Evolutionary conservation across 92 coral and sea anemone genomes (phyloP), one percentile per base, ranked within the genome.

Genomic region (Porites evermanni): DNA sequence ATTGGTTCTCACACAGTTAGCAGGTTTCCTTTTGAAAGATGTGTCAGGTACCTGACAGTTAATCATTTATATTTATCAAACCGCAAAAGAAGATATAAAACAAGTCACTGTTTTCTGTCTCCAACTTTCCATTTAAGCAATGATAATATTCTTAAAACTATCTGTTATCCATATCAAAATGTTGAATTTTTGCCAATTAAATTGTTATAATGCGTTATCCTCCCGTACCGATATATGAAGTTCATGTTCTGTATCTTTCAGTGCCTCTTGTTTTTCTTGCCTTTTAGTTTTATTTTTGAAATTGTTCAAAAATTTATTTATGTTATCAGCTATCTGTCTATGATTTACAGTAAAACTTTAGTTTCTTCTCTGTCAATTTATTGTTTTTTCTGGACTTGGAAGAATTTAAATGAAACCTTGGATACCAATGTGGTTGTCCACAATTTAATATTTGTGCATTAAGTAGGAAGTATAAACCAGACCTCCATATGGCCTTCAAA

Each of bases 21-120:
- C 60, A 70, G 77, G 85, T 81, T 10, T 58, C 10, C 21, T 50
- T 81, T 68, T 70, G 32, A 38, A 81, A 18, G 6, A 19, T 12
- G 60, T 56, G 10, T 4, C 67, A 70, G 58, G 69, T 70, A 54
- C 70, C 71, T 70, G 69, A 32, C 61, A 9, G 4, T 4, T 56
- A 56, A 56, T 56, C 11, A 56, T 56, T 14, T 10, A 10, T 56
- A 56, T 10, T 56, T 54, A 54, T 54, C 12, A 12, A 54, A 54
- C 60, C 14, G 12, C 2, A 54, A 54, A 54, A 12, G 60, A 54
- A 54, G 60, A 9, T 54, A 9, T 9, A 9, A 54, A 54, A 54
- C 60, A 9, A 54, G 60, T 54, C 60, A 54, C 11, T 54, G 14
- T 9, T 9, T 9, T 9, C 14, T 54, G 14, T 8, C 60, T 54